These are phyloP conservation scores for Ciona savignyi DNA, from an alignment of 23 tunicate species.

Conservation along the genomic window DNA sequence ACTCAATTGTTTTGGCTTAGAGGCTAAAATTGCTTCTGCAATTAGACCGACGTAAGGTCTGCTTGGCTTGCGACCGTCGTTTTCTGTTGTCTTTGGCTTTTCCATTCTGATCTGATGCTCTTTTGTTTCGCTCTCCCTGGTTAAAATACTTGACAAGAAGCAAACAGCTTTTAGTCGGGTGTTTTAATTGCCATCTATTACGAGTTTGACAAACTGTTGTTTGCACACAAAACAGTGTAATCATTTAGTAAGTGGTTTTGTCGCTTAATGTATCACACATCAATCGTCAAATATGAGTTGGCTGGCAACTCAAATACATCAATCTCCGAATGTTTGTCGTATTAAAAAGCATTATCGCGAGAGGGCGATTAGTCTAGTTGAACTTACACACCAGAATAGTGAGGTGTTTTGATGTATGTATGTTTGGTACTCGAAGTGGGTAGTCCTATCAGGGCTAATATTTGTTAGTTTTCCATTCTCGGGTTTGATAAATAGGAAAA, in stretches of 20 bases:
- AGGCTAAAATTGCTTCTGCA: conserved; percentile 18
- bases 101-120: not conserved
- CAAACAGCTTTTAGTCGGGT: no score
- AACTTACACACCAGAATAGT: not conserved
- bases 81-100: not conserved
- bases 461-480: not conserved
- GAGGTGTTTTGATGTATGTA: not conserved
- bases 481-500: not conserved
- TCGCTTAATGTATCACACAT: not conserved
- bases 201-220: not conserved
- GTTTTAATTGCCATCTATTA: no score
- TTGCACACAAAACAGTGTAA: not conserved
- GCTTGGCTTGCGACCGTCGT: not conserved
- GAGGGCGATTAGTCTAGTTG: not conserved
- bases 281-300: not conserved
- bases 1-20: not conserved
- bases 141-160: no score
- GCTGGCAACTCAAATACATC: not conserved
- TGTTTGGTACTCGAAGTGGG: not conserved
- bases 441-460: not conserved
- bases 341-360: not conserved
- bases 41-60: conserved; percentile 2
- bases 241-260: not conserved
- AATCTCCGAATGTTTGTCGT: not conserved
- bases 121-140: no score